Evolutionary conservation across 1,140 invertebrate species (phyloP).

Genomic region (Metaphire vulgaris): DNA sequence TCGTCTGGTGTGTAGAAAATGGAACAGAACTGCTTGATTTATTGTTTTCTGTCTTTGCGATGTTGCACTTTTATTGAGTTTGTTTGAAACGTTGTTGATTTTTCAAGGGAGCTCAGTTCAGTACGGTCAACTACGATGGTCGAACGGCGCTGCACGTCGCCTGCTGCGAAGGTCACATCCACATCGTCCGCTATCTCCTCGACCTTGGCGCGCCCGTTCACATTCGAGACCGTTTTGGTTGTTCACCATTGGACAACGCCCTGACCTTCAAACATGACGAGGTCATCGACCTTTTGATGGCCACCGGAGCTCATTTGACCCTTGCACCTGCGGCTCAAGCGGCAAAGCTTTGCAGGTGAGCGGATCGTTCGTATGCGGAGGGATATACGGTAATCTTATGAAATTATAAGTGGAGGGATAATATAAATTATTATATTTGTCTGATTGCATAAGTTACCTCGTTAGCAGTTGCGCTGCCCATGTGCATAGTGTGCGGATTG

Average conservation of each 20-base stretch:
- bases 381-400: too few relatives aligned
- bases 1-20: too few relatives aligned
- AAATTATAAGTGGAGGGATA: too few relatives aligned
- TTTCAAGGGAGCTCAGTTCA: not conserved
- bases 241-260: conserved; percentile 29
- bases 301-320: conserved; percentile 16
- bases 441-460: too few relatives aligned
- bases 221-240: conserved; percentile 21
- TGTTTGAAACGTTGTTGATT: too few relatives aligned
- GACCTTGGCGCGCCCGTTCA: conserved; percentile 26
- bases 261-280: conserved; percentile 22
- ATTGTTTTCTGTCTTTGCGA: too few relatives aligned
- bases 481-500: too few relatives aligned
- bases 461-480: too few relatives aligned
- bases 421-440: too few relatives aligned
- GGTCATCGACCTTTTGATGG: conserved; percentile 20
- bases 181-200: conserved; percentile 22
- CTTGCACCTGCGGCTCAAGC: conserved; percentile 7
- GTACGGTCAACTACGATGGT: conserved; percentile 54
- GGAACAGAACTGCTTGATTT: too few relatives aligned
- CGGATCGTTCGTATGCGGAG: too few relatives aligned
- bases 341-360: conserved; percentile 1
- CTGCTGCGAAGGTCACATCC: conserved; percentile 41
- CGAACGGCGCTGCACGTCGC: conserved; percentile 48
- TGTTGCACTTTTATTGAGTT: too few relatives aligned